phyloP scores from a whole-genome alignment of 1,140 invertebrate genomes.

The Geopemphigus sp. region DNA sequence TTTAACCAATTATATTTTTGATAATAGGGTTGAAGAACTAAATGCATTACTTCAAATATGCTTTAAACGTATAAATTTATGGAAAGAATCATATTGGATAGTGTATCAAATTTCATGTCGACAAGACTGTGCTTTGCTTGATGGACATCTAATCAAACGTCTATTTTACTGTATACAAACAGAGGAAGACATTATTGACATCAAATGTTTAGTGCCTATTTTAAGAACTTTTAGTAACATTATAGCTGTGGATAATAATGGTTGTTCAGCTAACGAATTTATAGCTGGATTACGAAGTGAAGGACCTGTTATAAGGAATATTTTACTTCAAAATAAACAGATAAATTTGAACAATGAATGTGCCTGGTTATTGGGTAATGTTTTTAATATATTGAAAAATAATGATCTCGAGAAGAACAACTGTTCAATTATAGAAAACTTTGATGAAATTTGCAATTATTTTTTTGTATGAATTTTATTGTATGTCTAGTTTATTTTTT shows the following conservation, averaged over 20 bases:
- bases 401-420: not conserved
- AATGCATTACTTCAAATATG: not conserved
- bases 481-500: not conserved
- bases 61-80: not conserved
- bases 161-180: not conserved
- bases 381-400: constrained; percentile 1
- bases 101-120: constrained; percentile 35
- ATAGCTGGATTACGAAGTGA: not conserved
- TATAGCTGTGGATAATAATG: not conserved
- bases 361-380: constrained; percentile 40
- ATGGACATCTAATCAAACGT: not conserved
- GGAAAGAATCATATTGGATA: constrained; percentile 43
- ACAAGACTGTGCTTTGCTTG: not conserved
- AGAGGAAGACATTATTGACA: constrained; percentile 11
- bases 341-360: constrained; percentile 30
- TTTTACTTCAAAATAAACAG: constrained; percentile 18
- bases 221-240: constrained; percentile 39
- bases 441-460: constrained; percentile 32
- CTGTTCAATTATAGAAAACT: not conserved
- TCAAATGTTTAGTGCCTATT: constrained; percentile 24
- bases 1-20: not conserved
- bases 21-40: not conserved
- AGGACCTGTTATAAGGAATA: constrained; percentile 10
- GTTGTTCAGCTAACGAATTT: not conserved
- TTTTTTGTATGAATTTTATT: constrained; percentile 12